Evolutionary conservation across 2,888 invertebrate genomes (phyloP), one percentile per base, ranked within the genome.

Genomic region (Philereme transversata): DNA sequence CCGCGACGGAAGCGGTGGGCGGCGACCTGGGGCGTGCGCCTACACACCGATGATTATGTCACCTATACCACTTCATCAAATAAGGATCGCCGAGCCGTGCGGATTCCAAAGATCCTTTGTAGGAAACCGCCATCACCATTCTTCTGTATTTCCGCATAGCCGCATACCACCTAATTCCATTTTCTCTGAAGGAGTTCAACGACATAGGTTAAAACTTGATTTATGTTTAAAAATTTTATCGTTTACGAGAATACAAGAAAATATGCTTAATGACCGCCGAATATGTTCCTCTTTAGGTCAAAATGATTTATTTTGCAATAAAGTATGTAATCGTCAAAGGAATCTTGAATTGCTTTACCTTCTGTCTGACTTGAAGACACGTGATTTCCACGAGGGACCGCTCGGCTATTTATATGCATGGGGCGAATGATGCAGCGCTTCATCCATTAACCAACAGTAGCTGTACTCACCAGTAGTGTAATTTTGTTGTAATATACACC

Each of bases 1-100:
- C 83, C 82, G 77, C 86, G 79, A 79, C 90, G 91, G 90, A 91
- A 89, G 84, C 87, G 52, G 91, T 92, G 86, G 91, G 91, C 82
- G 91, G 82, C 69, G 74, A 78, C 79, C 77, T 70, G 76, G 74
- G 81, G 78, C 79, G 78, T 76, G 81, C 83, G 83, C 90, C 90
- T 78, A 90, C 90, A 79, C 81, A 74, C 68, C 77, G 61, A 60
- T 65, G 82, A 82, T 88, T 89, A 87, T 88, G 87, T 89, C 89
- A 89, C 85, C 86, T 78, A 84, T 84, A 82, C 81, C 79, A 79
- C 77, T 79, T 82, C 79, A 78, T 83, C 88, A 78, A 84, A 86
- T 83, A 87, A 84, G 87, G 88, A 84, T 83, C 81, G 82, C 79
- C 77, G 78, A 81, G 82, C 79, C 77, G 78, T 75, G 76, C 74